phyloP scores from a whole-genome alignment of 1,140 invertebrate species.

The Semibalanus balanoides region DNA sequence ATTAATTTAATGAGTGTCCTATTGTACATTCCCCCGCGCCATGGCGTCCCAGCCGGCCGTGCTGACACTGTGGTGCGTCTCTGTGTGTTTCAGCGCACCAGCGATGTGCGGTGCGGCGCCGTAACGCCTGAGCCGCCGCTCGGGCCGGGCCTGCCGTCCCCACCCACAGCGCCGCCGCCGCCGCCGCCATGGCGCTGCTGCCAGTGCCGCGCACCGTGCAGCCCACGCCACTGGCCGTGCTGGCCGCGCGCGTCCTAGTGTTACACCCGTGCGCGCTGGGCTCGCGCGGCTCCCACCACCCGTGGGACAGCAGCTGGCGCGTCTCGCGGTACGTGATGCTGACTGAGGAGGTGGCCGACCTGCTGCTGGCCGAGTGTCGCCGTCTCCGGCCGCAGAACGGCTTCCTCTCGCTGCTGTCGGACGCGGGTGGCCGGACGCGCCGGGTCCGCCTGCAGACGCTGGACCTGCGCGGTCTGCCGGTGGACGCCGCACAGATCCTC shows the following conservation, averaged over 20 bases:
- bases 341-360: neutral
- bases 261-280: neutral
- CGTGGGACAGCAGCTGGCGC: neutral
- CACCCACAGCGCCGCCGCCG: neutral
- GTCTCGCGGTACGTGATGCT: neutral
- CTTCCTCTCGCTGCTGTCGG: neutral
- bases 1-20: too few species aligned
- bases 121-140: too few species aligned
- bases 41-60: too few species aligned
- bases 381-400: neutral
- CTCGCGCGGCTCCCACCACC: neutral
- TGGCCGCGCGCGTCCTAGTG: neutral
- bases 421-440: neutral
- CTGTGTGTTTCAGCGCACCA: too few species aligned
- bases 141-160: neutral
- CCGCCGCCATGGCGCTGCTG: neutral
- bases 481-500: neutral
- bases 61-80: too few species aligned
- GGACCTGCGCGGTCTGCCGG: neutral
- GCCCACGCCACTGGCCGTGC: neutral
- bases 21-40: too few species aligned
- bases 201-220: neutral
- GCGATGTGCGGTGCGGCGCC: too few species aligned
- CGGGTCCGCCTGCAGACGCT: neutral
- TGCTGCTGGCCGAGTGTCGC: slow-evolving; percentile 1